A percentile compares a stretch with the other conserved stretches of the same genome.
These are phyloP conservation scores for Macrosteles quadrilineatus DNA, from an alignment of 1,140 invertebrate species.

Conservation along the genomic window DNA sequence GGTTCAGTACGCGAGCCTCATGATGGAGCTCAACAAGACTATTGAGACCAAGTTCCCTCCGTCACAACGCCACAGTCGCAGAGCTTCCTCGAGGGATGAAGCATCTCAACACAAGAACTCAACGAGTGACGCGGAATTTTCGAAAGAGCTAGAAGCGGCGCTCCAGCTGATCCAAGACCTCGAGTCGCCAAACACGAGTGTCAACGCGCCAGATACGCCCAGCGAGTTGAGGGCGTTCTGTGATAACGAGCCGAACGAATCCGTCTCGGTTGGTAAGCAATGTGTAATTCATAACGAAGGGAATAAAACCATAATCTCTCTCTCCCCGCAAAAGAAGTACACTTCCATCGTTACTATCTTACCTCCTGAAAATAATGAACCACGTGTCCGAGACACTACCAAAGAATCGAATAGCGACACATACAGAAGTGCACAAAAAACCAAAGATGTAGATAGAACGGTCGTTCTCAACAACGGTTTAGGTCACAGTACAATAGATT, in stretches of 20 bases:
- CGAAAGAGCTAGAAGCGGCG: slow-evolving; percentile 53
- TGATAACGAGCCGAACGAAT: slow-evolving; percentile 22
- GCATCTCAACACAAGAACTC: slow-evolving; percentile 17
- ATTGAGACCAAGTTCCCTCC: slow-evolving; percentile 32
- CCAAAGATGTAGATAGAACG: slow-evolving; percentile 2
- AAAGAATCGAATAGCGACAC: background rate
- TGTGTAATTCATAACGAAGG: slow-evolving; percentile 37
- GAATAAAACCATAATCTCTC: slow-evolving; percentile 14
- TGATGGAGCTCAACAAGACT: slow-evolving; percentile 51
- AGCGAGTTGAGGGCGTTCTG: slow-evolving; percentile 39
- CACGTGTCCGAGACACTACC: background rate
- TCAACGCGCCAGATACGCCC: slow-evolving; percentile 44
- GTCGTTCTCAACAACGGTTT: background rate
- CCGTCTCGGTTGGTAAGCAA: slow-evolving; percentile 29
- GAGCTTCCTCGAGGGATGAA: slow-evolving; percentile 24
- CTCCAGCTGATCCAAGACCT: slow-evolving; percentile 54
- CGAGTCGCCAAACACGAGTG: slow-evolving; percentile 52
- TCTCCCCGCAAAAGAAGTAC: slow-evolving; percentile 2
- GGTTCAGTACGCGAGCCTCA: slow-evolving; percentile 53
- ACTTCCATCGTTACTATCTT: slow-evolving; percentile 20
- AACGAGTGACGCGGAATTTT: slow-evolving; percentile 47
- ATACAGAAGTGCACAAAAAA: background rate
- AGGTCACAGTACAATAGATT: background rate
- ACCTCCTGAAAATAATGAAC: background rate
- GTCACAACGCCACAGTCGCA: slow-evolving; percentile 28